Base-by-base conservation (phyloP, 2,113 vertebrate genomes). In the Lathamus discolor region DNA sequence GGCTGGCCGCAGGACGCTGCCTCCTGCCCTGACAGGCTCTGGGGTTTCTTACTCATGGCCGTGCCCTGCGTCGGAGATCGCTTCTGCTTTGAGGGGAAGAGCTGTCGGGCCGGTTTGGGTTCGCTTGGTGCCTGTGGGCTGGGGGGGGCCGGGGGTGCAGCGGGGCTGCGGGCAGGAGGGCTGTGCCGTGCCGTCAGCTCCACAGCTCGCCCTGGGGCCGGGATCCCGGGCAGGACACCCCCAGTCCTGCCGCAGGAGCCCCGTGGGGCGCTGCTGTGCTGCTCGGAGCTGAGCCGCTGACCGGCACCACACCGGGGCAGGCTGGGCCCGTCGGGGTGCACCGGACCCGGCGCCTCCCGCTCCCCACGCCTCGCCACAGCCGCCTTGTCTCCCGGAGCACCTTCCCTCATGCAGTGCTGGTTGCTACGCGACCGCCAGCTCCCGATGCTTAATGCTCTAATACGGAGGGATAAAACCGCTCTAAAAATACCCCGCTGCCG, bases 391-490 rank as follows among this genome's bases (percentile, higher is more conserved):
- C 82, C 17, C n/a, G 68, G 59, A 87, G 89, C 91, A 96, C 94
- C 95, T 95, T 97, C 89, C 84, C 75, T 55, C 76, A 46, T 83
- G 95, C 96, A 93, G 94, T 2, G 49, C 88, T 23, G 72, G 97
- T 97, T 97, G 97, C 97, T 96, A 97, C 17, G 97, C 97, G 93
- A 97, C 97, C 86, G 55, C 76, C 88, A 8, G 97, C 97, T 97
- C 93, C 91, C 23, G 63, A 96, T 97, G 96, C 92, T 97, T 96
- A 96, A 94, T 88, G 91, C 96, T 96, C 87, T 96, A 95, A 96
- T 97, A 95, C 95, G 52, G 92, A 87, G 83, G 73, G 96, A 97
- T 95, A 95, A 97, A 96, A 90, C 91, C 33, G 16, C 81, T 93
- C 96, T 97, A 97, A 94, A 97, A 97, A 97, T 97, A 95, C 95